phyloP scores from a whole-genome alignment of 2,888 invertebrate species.

The Rapana venosa region DNA sequence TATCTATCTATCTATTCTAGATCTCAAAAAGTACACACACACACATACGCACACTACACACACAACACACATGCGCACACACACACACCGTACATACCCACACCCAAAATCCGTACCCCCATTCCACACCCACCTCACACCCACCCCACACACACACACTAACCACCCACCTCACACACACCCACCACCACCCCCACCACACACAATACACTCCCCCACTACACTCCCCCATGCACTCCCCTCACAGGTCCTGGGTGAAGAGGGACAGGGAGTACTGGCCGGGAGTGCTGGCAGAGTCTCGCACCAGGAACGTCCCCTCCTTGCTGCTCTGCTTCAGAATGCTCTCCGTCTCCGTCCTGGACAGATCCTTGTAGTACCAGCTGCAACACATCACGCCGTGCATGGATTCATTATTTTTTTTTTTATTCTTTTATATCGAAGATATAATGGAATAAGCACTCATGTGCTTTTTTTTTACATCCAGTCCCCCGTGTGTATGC shows the following conservation, averaged over 20 bases:
- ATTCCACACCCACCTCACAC: neutral
- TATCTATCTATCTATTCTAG: too few relatives aligned
- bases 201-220: neutral
- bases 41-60: neutral
- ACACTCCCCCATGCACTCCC: neutral
- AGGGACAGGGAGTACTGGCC: constrained; percentile 96
- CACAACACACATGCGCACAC: neutral
- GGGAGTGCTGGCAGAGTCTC: constrained; percentile 93
- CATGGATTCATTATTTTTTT: neutral
- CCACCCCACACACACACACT: neutral
- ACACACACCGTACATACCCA: neutral
- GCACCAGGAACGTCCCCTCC: constrained; percentile 96
- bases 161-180: neutral
- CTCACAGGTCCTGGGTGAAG: constrained; percentile 86
- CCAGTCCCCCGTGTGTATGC: too few relatives aligned
- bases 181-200: neutral
- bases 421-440: too few relatives aligned
- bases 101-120: neutral
- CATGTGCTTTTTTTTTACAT: too few relatives aligned
- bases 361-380: constrained; percentile 98
- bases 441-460: too few relatives aligned
- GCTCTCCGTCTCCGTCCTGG: constrained; percentile 93
- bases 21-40: too few relatives aligned
- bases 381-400: constrained; percentile 80
- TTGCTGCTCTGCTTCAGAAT: constrained; percentile 93